Evolutionary conservation across 1,140 invertebrate species (phyloP), one percentile per base, ranked within the genome.

Genomic region (Aphidius gifuensis): DNA sequence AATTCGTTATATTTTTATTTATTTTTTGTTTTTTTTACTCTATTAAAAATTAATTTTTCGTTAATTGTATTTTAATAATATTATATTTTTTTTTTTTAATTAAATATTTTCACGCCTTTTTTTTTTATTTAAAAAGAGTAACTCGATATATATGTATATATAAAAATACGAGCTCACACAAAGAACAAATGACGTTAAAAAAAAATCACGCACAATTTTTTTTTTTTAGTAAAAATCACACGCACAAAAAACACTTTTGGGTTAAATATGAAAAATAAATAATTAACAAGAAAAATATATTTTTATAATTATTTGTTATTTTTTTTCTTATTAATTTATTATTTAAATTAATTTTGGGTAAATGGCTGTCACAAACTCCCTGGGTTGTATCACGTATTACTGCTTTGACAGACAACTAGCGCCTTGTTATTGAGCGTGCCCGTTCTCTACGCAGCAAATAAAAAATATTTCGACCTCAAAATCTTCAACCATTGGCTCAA

Each of bases 331-430:
- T 32, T 23, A 16, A 50, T 32, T 16, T 32, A 32, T 32, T 23
- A 23, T 21, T 50, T 32, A 32, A 32, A 32, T 50, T 39, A 39
- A 8, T 51, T 58, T 58, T 6, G 11, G 42, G 9, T 39, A 39
- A 59, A 53, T 53, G 50, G 50, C 58, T 56, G 39, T 54, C 51
- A 54, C 51, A 40, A 45, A 59, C 58, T 58, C 44, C 23, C 50
- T 53, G 21, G 21, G 49, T 50, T 50, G 49, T 32, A 32, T 23
- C 38, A 53, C 38, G 48, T 53, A 53, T 38, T 39, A 39, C 23
- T 53, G 50, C 32, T 59, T 59, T 59, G 58, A 59, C 50, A 53
- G 50, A 53, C 58, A 59, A 59, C 58, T 49, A 59, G 58, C 58
- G 46, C 47, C 58, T 59, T 59, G 47, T 59, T 59, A 59, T 59